A percentile compares a stretch with the other conserved stretches of the same genome.
These are phyloP conservation scores for Sus scrofa DNA, from an alignment of 2,113 vertebrate species.

Conservation along the genomic window DNA sequence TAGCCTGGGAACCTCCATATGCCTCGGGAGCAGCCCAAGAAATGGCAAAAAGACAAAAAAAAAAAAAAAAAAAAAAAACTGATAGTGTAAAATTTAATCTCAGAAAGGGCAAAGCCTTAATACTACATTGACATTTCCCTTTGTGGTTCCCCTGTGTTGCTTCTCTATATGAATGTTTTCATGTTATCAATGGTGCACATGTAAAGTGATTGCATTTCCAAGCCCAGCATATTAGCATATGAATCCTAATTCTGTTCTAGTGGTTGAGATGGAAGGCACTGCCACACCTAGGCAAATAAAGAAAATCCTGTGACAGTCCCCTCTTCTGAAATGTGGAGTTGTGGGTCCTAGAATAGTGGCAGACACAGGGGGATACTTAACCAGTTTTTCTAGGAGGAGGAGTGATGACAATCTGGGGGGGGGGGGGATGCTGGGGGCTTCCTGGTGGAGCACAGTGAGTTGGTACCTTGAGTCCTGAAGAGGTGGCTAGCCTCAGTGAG, in stretches of 20 bases:
- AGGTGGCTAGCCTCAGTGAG: background rate
- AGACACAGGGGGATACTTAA: background rate
- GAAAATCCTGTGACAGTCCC: background rate
- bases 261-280: background rate
- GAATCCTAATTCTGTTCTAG: background rate
- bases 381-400: background rate
- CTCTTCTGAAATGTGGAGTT: background rate
- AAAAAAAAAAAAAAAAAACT: background rate
- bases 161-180: background rate
- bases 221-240: background rate
- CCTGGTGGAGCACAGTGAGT: background rate
- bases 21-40: too few species aligned
- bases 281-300: background rate
- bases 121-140: background rate
- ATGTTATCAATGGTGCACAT: accelerated
- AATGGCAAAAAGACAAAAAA: too few species aligned
- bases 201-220: background rate
- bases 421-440: background rate
- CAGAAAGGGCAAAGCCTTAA: background rate
- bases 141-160: background rate
- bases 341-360: background rate
- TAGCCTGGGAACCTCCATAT: too few species aligned
- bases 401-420: background rate
- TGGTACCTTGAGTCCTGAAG: background rate
- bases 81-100: background rate